Evolutionary conservation across 2,888 invertebrate genomes (phyloP).

Genomic region (Petrolisthes cinctipes): DNA sequence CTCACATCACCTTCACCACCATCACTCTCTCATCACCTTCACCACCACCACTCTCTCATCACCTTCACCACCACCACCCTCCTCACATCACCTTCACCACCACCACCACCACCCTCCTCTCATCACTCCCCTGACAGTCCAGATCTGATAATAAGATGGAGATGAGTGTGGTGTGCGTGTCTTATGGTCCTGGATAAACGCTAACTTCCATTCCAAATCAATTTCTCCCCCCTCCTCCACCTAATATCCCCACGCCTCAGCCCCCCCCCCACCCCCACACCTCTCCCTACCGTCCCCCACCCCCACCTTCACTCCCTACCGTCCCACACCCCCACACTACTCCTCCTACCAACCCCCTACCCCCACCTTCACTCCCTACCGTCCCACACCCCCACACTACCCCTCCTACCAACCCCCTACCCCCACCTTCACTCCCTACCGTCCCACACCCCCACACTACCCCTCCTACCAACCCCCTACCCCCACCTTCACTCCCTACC

Average conservation of each 20-base stretch:
- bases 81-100: background rate
- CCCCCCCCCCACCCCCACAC: background rate
- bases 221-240: background rate
- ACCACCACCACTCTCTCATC: background rate
- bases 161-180: conserved; percentile 20
- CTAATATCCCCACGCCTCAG: background rate
- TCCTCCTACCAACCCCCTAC: no score
- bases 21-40: no score
- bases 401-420: background rate
- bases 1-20: background rate
- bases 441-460: background rate
- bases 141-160: conserved; percentile 30
- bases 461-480: background rate
- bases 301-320: background rate
- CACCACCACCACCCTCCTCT: background rate
- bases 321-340: no score
- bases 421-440: background rate
- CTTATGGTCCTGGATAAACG: background rate
- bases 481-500: background rate
- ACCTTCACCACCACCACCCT: background rate
- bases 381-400: no score
- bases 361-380: no score
- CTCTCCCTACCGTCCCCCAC: background rate
- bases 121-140: conserved; percentile 13
- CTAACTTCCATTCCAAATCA: conserved; percentile 15